Evolutionary conservation across 2,797 vertebrate species (phyloP).

Genomic region (Phalanger gymnotis): DNA sequence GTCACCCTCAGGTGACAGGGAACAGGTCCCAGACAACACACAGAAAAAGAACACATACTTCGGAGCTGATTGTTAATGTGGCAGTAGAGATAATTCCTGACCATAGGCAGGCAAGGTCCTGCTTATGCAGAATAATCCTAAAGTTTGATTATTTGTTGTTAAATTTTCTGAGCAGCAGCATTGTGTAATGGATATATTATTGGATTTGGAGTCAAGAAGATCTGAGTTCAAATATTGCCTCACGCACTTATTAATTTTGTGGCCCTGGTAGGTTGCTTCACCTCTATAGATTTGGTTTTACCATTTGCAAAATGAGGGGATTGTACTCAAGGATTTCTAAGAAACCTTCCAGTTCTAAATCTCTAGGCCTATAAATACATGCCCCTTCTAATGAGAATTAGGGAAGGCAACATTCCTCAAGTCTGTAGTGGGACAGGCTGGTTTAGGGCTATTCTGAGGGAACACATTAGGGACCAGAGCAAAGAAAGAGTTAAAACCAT

Average conservation of each 20-base stretch:
- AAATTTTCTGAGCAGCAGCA: background rate
- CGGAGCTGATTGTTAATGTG: background rate
- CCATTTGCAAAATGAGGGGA: background rate
- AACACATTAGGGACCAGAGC: background rate
- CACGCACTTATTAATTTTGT: background rate
- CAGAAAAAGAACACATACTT: background rate
- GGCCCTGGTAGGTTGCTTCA: background rate
- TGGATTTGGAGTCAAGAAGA: background rate
- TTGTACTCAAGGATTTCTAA: background rate
- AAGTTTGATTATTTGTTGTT: background rate
- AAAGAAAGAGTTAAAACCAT: background rate
- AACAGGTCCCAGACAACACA: background rate
- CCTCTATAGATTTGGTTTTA: background rate
- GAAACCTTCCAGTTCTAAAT: background rate
- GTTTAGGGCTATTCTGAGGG: background rate
- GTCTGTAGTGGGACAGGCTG: background rate
- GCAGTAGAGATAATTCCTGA: background rate
- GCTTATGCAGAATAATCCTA: conserved; percentile 43
- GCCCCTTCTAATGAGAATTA: background rate
- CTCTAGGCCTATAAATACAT: background rate
- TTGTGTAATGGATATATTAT: background rate
- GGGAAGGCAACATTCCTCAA: background rate
- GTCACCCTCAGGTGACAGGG: background rate
- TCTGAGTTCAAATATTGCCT: background rate
- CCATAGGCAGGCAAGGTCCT: conserved; percentile 29